Conservation (phyloP, 2,113 vertebrate species). For the Crotalus helleri region DNA sequence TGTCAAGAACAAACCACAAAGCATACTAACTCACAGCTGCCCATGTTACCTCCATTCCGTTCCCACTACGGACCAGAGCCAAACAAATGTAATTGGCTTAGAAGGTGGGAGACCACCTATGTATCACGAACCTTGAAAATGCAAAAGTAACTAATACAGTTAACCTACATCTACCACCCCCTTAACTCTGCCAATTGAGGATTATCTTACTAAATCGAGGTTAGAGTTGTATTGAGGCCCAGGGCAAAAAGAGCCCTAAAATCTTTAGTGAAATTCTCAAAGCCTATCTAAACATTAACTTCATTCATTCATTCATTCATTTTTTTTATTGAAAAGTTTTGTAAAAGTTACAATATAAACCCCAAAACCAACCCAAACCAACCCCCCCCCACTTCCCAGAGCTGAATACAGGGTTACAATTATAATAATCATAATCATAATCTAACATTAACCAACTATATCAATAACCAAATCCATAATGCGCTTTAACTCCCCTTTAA, state of each 20-base stretch:
- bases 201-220: neutral
- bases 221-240: neutral
- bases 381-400: too few species aligned
- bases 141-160: neutral
- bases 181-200: neutral
- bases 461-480: too few species aligned
- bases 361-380: too few species aligned
- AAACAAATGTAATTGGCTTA: neutral
- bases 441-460: too few species aligned
- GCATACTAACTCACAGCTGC: neutral
- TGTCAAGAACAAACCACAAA: slow-evolving; percentile 43
- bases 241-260: neutral
- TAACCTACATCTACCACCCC: neutral
- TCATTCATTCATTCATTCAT: neutral
- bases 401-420: too few species aligned
- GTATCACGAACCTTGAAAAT: neutral
- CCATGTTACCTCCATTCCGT: neutral
- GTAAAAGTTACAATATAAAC: too few species aligned
- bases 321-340: too few species aligned
- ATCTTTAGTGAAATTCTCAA: neutral
- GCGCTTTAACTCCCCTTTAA: too few species aligned
- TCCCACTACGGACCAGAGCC: neutral
- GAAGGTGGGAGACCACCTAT: neutral
- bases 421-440: too few species aligned
- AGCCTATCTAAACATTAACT: neutral